These are phyloP conservation scores for Paratrypauchen microcephalus DNA, from an alignment of 2,797 vertebrate genomes.

Conservation along the genomic window DNA sequence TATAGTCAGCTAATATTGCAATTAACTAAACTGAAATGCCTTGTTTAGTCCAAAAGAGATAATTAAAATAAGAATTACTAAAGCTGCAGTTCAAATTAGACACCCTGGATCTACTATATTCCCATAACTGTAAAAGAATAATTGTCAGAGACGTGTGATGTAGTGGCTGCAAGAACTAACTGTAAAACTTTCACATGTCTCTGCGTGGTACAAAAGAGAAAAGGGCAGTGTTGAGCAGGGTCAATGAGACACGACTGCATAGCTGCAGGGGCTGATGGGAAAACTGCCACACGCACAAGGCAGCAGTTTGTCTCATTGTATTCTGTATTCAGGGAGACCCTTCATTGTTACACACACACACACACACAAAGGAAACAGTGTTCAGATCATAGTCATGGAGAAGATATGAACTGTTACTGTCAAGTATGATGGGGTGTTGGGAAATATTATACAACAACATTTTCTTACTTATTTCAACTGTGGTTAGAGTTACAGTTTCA, in stretches of 20 bases:
- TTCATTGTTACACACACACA: conserved; percentile 30
- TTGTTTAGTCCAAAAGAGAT: too few relatives aligned
- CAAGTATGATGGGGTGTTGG: conserved; percentile 1
- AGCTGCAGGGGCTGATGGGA: conserved; percentile 37
- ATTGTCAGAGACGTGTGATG: too few relatives aligned
- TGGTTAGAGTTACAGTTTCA: background rate
- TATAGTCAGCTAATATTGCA: too few relatives aligned
- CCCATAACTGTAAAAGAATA: too few relatives aligned
- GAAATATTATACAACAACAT: too few relatives aligned
- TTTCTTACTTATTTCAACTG: background rate
- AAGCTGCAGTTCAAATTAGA: too few relatives aligned
- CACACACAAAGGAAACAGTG: conserved; percentile 39
- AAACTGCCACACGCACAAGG: conserved; percentile 32
- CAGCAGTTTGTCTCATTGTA: conserved; percentile 44
- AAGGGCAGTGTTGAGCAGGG: conserved; percentile 17
- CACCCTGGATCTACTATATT: too few relatives aligned
- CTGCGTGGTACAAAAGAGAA: conserved; percentile 24
- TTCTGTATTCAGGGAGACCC: conserved; percentile 47
- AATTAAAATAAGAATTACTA: too few relatives aligned
- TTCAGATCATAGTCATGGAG: conserved; percentile 20
- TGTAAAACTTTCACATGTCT: background rate
- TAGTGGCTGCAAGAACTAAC: too few relatives aligned
- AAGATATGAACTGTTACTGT: conserved; percentile 6
- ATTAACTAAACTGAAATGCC: too few relatives aligned
- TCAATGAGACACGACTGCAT: conserved; percentile 39